Conservation (phyloP, 2,797 vertebrate genomes). For the Kryptolebias ocellatus region DNA sequence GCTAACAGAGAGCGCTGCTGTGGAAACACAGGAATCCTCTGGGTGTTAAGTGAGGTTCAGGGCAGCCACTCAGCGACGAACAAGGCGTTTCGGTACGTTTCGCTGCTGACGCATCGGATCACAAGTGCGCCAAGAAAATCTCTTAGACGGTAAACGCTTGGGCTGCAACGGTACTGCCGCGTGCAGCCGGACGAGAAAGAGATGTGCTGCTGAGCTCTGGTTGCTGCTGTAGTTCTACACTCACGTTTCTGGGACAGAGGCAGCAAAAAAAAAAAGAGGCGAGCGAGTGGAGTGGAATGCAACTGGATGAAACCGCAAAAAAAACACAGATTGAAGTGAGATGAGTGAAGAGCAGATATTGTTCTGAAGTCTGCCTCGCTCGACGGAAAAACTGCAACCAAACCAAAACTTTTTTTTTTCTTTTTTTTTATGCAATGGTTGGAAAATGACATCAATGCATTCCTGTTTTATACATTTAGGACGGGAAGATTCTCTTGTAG, state of each 20-base stretch:
- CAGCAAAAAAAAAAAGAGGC: not conserved
- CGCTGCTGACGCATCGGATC: not conserved
- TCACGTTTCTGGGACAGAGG: not conserved
- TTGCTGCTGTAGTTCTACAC: not conserved
- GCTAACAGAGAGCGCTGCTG: constrained; percentile 15
- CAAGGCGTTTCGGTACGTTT: constrained; percentile 11
- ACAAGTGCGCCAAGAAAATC: too few species aligned
- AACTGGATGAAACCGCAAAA: constrained; percentile 5
- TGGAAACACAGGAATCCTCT: constrained; percentile 17
- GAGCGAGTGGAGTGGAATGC: not conserved
- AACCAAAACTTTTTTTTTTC: constrained; percentile 2
- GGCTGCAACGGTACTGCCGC: not conserved
- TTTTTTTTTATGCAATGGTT: not conserved
- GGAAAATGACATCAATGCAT: not conserved
- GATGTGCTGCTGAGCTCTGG: not conserved
- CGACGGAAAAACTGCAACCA: constrained; percentile 1
- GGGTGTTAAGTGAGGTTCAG: constrained; percentile 9
- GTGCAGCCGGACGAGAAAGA: not conserved
- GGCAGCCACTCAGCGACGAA: constrained; percentile 3
- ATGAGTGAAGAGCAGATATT: not conserved
- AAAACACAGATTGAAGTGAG: constrained; percentile 7
- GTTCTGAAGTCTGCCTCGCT: constrained; percentile 1
- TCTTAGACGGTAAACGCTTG: not conserved
- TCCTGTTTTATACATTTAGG: not conserved
- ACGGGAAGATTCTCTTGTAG: not conserved